Evolutionary conservation across 2,113 vertebrate genomes (phyloP).

Genomic region (Fulmarus glacialis): DNA sequence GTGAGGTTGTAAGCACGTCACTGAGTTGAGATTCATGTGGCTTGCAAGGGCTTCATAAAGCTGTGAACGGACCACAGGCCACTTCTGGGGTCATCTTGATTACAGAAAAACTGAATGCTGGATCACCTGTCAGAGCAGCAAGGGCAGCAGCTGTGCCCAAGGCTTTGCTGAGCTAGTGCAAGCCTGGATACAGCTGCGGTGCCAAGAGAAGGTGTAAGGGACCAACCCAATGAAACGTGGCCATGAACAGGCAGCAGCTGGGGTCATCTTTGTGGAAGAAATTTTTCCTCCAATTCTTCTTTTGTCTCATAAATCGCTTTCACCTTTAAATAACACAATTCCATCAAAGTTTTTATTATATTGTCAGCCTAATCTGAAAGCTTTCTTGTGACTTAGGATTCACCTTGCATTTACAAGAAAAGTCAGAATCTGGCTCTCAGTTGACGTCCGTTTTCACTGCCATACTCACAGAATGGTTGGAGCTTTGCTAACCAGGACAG

Average conservation of each 20-base stretch:
- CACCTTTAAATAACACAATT: not conserved
- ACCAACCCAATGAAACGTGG: not conserved
- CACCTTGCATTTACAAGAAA: not conserved
- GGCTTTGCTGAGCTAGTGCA: not conserved
- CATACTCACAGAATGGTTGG: not conserved
- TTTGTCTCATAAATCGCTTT: not conserved
- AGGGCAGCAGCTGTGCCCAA: not conserved
- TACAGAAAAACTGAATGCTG: not conserved
- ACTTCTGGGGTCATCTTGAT: not conserved
- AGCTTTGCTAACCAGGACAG: not conserved
- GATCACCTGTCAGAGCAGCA: not conserved
- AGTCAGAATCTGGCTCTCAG: not conserved
- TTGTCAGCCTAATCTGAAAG: not conserved
- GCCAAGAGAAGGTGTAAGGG: not conserved
- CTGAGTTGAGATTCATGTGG: not conserved
- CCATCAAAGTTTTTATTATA: not conserved
- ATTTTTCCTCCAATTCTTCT: not conserved
- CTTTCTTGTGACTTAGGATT: not conserved
- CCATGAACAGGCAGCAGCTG: not conserved
- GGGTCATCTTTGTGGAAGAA: not conserved
- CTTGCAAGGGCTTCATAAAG: not conserved
- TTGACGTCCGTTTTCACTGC: not conserved
- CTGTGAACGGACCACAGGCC: not conserved
- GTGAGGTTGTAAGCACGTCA: rapidly evolving
- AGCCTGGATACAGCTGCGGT: not conserved